Evolutionary conservation across 2,888 invertebrate genomes (phyloP).

Genomic region (Rhorus exstirpatorius): DNA sequence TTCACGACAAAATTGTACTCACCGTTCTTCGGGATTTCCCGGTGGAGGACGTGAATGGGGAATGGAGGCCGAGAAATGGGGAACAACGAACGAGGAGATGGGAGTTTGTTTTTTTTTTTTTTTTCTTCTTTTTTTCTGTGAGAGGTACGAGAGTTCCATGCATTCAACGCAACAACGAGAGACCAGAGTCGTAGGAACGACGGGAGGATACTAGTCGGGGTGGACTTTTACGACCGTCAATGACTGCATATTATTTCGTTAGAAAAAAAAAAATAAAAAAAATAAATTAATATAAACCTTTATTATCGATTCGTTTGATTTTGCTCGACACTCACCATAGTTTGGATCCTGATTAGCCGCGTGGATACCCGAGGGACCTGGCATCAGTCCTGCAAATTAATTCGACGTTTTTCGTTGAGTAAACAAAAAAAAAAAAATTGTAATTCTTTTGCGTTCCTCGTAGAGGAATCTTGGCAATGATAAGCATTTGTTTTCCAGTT

Average conservation of each 20-base stretch:
- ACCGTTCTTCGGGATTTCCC: slow-evolving; percentile 75
- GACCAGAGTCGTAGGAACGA: slow-evolving; percentile 84
- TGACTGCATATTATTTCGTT: slow-evolving; percentile 70
- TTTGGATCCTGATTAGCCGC: slow-evolving; percentile 90
- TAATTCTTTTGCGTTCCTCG: slow-evolving; percentile 7
- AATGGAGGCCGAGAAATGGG: slow-evolving; percentile 37
- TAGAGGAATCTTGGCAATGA: too few relatives aligned
- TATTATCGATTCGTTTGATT: slow-evolving; percentile 61
- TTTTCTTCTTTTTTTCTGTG: slow-evolving; percentile 74
- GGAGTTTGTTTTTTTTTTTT: slow-evolving; percentile 68
- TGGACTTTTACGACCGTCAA: slow-evolving; percentile 83
- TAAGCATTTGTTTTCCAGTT: too few relatives aligned
- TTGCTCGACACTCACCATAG: slow-evolving; percentile 90
- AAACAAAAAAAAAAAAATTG: too few relatives aligned
- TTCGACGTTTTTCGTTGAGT: slow-evolving; percentile 56
- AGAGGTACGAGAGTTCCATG: slow-evolving; percentile 86
- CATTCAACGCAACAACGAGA: slow-evolving; percentile 86
- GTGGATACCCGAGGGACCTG: slow-evolving; percentile 95
- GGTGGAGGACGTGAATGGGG: slow-evolving; percentile 37
- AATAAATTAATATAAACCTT: slow-evolving; percentile 31
- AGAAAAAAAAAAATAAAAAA: slow-evolving; percentile 66
- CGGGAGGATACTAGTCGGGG: slow-evolving; percentile 83
- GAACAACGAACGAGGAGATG: slow-evolving; percentile 41
- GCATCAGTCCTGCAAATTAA: slow-evolving; percentile 91
- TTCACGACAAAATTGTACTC: slow-evolving; percentile 73